phyloP scores from a whole-genome alignment of 2,113 vertebrate genomes.

The Myotis davidii region DNA sequence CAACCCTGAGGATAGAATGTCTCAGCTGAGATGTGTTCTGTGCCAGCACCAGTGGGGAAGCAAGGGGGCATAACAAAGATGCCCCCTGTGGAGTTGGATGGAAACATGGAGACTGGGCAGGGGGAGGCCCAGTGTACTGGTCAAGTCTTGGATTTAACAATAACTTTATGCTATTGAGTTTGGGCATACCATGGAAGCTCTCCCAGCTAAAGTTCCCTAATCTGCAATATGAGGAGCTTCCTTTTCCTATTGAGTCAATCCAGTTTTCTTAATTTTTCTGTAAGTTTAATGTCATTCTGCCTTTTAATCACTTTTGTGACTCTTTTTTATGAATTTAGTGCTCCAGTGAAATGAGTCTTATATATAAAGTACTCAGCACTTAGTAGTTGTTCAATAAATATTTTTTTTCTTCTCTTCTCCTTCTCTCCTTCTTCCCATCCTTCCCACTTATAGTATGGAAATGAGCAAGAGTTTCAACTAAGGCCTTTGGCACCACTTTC shows the following conservation, averaged over 20 bases:
- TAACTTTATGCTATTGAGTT: neutral
- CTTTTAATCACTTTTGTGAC: neutral
- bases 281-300: neutral
- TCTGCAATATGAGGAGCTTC: neutral
- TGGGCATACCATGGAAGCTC: too few relatives aligned
- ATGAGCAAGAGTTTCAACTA: neutral
- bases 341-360: neutral
- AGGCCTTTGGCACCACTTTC: neutral
- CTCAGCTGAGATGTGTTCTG: neutral
- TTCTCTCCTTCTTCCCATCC: neutral
- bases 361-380: neutral
- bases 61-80: too few relatives aligned
- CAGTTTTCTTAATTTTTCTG: conserved; percentile 25
- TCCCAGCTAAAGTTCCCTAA: neutral
- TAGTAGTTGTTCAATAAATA: neutral
- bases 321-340: conserved; percentile 1
- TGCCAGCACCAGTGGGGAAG: neutral
- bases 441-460: neutral
- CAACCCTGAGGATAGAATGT: neutral
- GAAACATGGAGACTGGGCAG: neutral
- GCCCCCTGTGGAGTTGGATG: neutral
- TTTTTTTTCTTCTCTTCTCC: neutral
- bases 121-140: neutral
- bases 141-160: neutral
- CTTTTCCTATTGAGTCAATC: neutral